Conservation (phyloP, 2,797 vertebrate genomes). For the Cossypha heuglini region DNA sequence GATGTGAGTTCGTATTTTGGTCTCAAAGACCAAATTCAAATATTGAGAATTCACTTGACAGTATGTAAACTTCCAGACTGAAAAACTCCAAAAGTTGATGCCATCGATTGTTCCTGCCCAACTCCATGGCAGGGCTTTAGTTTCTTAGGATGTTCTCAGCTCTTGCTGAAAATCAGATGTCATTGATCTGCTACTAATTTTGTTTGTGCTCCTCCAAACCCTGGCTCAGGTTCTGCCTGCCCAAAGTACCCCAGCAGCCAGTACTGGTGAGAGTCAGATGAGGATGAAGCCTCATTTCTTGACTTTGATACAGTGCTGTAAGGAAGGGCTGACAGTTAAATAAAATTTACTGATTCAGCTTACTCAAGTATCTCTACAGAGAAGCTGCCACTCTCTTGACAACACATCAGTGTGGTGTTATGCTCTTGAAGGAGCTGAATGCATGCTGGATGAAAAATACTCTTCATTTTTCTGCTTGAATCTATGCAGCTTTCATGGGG, state of each 20-base stretch:
- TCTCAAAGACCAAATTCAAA: neutral
- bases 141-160: neutral
- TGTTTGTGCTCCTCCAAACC: neutral
- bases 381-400: neutral
- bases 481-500: neutral
- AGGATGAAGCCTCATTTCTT: neutral
- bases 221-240: neutral
- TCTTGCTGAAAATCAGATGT: neutral
- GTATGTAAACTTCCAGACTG: neutral
- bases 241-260: neutral
- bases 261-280: neutral
- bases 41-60: neutral
- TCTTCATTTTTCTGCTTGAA: neutral
- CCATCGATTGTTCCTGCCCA: rapidly evolving
- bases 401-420: neutral
- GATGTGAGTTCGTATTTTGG: neutral
- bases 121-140: neutral
- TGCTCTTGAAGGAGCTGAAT: slow-evolving; percentile 13
- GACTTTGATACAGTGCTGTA: neutral
- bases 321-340: slow-evolving; percentile 17
- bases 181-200: neutral
- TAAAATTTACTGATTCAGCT: slow-evolving; percentile 46
- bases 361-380: neutral
- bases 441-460: neutral
- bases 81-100: neutral